These are phyloP conservation scores for Gisinianus flammeolus DNA, from an alignment of 2,888 invertebrate genomes.

Conservation along the genomic window DNA sequence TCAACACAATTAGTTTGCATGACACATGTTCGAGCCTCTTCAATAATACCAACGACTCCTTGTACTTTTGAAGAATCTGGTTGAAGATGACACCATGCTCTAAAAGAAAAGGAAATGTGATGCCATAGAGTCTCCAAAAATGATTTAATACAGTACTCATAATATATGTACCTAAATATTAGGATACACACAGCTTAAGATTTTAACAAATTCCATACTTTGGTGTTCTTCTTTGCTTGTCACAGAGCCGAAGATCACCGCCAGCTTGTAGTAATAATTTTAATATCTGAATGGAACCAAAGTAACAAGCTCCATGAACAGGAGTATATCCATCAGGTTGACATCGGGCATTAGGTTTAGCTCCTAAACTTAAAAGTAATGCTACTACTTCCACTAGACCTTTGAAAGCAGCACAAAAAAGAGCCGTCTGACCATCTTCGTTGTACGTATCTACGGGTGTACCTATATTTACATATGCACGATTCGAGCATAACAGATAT, in stretches of 20 bases:
- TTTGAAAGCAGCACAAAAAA: constrained; percentile 62
- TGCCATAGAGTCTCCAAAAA: too few species aligned
- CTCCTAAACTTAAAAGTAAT: constrained; percentile 61
- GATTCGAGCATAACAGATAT: background rate
- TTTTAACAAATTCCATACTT: constrained; percentile 45
- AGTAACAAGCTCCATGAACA: constrained; percentile 62
- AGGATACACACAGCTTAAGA: background rate
- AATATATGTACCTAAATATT: too few species aligned
- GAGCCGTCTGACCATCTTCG: constrained; percentile 62
- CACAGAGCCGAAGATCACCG: constrained; percentile 63
- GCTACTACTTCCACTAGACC: constrained; percentile 60
- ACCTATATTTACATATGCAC: constrained; percentile 18
- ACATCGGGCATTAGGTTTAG: constrained; percentile 63
- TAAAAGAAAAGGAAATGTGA: constrained; percentile 2
- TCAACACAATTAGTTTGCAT: constrained; percentile 47
- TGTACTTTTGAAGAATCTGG: constrained; percentile 45
- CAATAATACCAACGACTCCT: constrained; percentile 51
- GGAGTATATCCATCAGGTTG: constrained; percentile 62
- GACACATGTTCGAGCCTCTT: constrained; percentile 52
- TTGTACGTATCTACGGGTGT: constrained; percentile 60
- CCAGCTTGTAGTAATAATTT: constrained; percentile 62
- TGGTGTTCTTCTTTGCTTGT: constrained; percentile 61
- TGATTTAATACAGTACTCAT: too few species aligned
- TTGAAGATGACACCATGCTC: constrained; percentile 57
- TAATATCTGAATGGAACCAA: constrained; percentile 61